Evolutionary conservation across 2,888 invertebrate genomes (phyloP), one percentile per base, ranked within the genome.

Genomic region (Lamellibrachia satsuma): DNA sequence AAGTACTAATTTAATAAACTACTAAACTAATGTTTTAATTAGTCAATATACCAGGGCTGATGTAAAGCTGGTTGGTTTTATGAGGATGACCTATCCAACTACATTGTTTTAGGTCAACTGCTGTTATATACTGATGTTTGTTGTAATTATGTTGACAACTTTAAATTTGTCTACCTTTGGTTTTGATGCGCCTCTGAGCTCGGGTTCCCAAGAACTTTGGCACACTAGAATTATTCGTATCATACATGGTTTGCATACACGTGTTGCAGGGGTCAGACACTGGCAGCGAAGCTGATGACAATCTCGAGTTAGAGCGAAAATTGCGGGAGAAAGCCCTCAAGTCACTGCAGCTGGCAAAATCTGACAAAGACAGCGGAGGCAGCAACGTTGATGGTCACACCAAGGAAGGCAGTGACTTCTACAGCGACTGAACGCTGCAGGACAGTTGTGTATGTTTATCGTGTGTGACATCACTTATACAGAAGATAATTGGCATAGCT

Each of bases 241-340:
- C 39, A 39, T 39, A 39, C 39, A 39, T 39, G 39, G 39, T 39
- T 39, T 39, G 39, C 39, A 39, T 39, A 39, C 39, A 39, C 0
- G 39, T 55, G 55, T 55, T 55, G 55, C 55, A 55, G 55, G 55
- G 3, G 9, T 75, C 75, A 75, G 75, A 75, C 15, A 75, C 75
- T 3, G 75, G 75, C 75, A 75, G 75, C 22, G 75, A 75, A n/a
- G 75, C 22, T 4, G 75, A 75, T 6, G 75, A 75, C 22, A 75
- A 75, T 75, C 22, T 75, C 15, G 95, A 95, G 57, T 93, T 95
- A 55, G 96, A 96, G 92, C 94, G 94, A 91, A 93, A 95, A 52
- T 93, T 96, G 92, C 94, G 96, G 52, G 95, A 95, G 93, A 95
- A 95, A 93, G 96, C 96, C 8, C 94, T 96, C 51, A 94, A 94